Evolutionary conservation across 2,888 invertebrate genomes (phyloP), one percentile per base, ranked within the genome.

Genomic region (Tachystola acroxantha): DNA sequence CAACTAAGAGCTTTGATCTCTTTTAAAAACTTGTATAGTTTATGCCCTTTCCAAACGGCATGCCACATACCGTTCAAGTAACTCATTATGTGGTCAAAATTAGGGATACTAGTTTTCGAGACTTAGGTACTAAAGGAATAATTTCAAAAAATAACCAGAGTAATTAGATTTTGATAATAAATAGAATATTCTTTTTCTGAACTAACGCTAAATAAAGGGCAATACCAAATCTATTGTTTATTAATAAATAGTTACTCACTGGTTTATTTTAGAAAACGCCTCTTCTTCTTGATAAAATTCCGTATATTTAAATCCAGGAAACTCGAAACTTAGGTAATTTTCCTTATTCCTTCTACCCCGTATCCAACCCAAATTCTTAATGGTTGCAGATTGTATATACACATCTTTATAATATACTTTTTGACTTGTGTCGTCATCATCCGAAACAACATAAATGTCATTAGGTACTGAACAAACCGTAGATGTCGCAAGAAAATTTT

Each of bases 271-370:
- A 7, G 43, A 33, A 37, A 74, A 70, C 3, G 77, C 78, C 46
- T 70, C 69, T 14, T 55, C 44, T 57, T 66, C 54, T 1, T 47
- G 11, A 45, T 74, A 81, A 64, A 65, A 81, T 3, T 66, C 57
- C 0, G 73, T 69, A 44, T 46, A 65, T 34, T 70, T 64, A 50
- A 72, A 77, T 36, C 76, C 79, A 12, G 84, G 81, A 42, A 82
- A 75, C 51, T 72, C 64, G 43, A 80, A 78, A 53, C 75, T 74
- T 30, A 82, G 32, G 36, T 57, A 42, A 24, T 57, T 53, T 36
- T 54, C 36, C 10, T 34, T 34, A 46, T 68, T 66, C 37, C 36
- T 57, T 53, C 51, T 61, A 25, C 66, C 85, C 24, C 47, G 44
- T 40, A 85, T 65, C 61, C 68, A 77, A 7, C 81, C 84, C 25